These are phyloP conservation scores for Pseudopipra pipra DNA, from an alignment of 2,113 vertebrate species.

Conservation along the genomic window DNA sequence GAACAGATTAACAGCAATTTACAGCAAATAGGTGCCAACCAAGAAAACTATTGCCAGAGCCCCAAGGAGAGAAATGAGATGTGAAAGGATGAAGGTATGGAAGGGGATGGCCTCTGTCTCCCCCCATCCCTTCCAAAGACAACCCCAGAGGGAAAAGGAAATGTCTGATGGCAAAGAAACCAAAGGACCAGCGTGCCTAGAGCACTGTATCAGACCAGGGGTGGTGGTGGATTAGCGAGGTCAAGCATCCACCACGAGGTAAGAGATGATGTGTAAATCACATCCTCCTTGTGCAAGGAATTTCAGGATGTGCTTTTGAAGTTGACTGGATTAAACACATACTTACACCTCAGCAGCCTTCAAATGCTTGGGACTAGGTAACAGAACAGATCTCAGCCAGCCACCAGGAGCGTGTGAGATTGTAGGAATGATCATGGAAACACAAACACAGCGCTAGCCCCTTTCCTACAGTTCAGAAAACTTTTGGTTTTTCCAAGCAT, in stretches of 20 bases:
- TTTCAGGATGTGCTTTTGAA: background rate
- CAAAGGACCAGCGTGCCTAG: background rate
- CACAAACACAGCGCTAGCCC: background rate
- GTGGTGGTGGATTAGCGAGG: background rate
- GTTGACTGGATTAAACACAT: background rate
- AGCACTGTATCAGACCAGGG: background rate
- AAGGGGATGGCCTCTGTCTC: background rate
- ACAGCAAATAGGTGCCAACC: background rate
- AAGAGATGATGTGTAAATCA: background rate
- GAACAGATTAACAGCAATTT: background rate
- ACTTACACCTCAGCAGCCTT: background rate
- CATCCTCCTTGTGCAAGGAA: background rate
- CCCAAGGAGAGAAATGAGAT: background rate
- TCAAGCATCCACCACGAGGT: background rate
- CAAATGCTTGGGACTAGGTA: background rate
- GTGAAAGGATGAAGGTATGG: background rate
- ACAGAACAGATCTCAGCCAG: background rate
- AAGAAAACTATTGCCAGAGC: background rate
- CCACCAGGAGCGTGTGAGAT: rapidly evolving
- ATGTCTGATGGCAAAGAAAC: background rate
- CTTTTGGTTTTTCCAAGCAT: background rate
- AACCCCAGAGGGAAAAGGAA: background rate
- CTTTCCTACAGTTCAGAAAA: background rate
- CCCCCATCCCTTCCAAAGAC: background rate
- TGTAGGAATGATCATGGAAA: background rate